Evolutionary conservation across 2,113 vertebrate genomes (phyloP).

Genomic region (Symphodus melops): DNA sequence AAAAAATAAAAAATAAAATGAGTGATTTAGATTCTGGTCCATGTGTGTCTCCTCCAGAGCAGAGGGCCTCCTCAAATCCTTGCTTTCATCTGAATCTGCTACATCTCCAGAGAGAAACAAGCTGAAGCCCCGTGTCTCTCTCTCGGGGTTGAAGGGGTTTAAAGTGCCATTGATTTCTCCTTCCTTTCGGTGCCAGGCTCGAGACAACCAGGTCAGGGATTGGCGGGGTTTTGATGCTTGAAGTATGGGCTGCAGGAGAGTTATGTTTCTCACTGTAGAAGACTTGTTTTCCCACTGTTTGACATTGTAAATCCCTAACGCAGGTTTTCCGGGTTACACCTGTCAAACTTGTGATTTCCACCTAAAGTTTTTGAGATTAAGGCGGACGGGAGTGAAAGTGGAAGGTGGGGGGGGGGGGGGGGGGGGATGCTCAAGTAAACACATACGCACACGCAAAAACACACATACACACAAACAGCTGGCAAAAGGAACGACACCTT

Average conservation of each 20-base stretch:
- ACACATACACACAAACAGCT: conserved; percentile 10
- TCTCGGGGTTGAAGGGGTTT: conserved; percentile 56
- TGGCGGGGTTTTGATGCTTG: conserved; percentile 54
- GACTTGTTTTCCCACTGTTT: conserved; percentile 14
- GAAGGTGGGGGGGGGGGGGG: conserved; percentile 10
- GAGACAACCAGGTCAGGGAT: conserved; percentile 47
- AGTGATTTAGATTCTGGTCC: conserved; percentile 68
- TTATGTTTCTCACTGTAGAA: conserved; percentile 54
- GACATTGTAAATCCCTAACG: conserved; percentile 57
- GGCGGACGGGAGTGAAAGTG: conserved; percentile 20
- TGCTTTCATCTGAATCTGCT: conserved; percentile 70
- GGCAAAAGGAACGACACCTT: conserved; percentile 37
- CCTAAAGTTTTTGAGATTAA: conserved; percentile 10
- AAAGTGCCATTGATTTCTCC: conserved; percentile 72
- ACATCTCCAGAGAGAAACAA: conserved; percentile 61
- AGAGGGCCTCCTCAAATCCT: conserved; percentile 50
- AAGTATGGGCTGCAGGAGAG: conserved; percentile 41
- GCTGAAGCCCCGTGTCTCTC: conserved; percentile 42
- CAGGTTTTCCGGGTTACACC: conserved; percentile 8
- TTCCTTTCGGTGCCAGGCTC: conserved; percentile 39
- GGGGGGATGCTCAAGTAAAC: conserved; percentile 17
- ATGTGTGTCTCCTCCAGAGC: conserved; percentile 45
- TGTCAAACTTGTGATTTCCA: conserved; percentile 22
- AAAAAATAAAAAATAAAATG: conserved; percentile 31
- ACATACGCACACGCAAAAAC: background rate